phyloP scores from a whole-genome alignment of 2,113 vertebrate genomes.

The Solea solea region DNA sequence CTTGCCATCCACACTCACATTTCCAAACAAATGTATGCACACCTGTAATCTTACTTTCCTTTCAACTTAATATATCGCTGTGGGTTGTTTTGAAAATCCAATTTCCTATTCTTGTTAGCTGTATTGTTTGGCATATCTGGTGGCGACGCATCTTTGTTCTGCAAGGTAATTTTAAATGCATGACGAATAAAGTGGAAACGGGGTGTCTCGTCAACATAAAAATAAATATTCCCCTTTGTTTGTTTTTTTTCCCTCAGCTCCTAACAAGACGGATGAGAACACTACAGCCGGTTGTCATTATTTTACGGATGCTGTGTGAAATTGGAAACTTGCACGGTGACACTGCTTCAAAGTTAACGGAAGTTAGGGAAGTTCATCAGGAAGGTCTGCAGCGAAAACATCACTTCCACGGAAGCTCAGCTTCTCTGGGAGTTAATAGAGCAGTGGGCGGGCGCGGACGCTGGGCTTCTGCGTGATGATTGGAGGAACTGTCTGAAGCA shows the following conservation, averaged over 20 bases:
- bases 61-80: conserved; percentile 19
- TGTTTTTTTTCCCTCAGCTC: conserved; percentile 16
- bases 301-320: conserved; percentile 11
- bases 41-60: conserved; percentile 16
- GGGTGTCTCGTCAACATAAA: conserved; percentile 16
- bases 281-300: too few species aligned
- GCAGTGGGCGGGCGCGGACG: too few species aligned
- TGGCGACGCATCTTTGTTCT: conserved; percentile 26
- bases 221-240: conserved; percentile 41
- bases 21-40: conserved; percentile 3
- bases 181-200: conserved; percentile 31
- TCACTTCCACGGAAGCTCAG: too few species aligned
- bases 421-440: too few species aligned
- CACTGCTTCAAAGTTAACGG: not conserved
- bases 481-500: too few species aligned
- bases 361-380: too few species aligned
- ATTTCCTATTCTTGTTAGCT: conserved; percentile 48
- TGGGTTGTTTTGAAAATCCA: conserved; percentile 55
- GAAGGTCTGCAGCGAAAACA: too few species aligned
- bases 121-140: conserved; percentile 13
- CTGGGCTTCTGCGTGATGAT: too few species aligned
- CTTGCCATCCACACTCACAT: not conserved
- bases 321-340: conserved; percentile 1
- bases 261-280: conserved; percentile 23
- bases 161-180: conserved; percentile 18